Evolutionary conservation across 2,888 invertebrate species (phyloP).

Genomic region (Melanophora roralis): DNA sequence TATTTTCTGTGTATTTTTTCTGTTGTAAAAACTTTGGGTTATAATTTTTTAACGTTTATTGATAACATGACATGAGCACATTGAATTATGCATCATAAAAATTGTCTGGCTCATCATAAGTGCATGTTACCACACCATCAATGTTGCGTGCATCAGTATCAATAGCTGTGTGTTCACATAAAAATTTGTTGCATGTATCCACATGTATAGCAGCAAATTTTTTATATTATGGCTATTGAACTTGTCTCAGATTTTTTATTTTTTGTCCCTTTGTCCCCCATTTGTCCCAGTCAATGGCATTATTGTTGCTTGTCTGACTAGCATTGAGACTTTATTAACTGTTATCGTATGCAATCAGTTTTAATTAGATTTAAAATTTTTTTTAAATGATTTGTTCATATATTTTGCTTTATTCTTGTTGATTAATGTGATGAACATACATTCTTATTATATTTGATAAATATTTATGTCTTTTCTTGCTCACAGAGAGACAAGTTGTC

Average conservation of each 20-base stretch:
- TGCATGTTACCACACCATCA: conserved; percentile 55
- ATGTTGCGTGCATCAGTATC: conserved; percentile 41
- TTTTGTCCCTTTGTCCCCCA: not conserved
- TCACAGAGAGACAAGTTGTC: conserved; percentile 40
- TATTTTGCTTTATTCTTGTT: conserved; percentile 9
- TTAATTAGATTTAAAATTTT: conserved; percentile 58
- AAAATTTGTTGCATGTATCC: not conserved
- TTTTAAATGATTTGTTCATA: conserved; percentile 15
- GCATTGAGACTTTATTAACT: conserved; percentile 57
- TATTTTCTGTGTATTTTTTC: not conserved
- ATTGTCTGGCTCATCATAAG: conserved; percentile 58
- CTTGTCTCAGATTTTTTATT: conserved; percentile 14
- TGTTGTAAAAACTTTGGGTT: not conserved
- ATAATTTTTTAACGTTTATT: not conserved
- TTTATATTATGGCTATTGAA: conserved; percentile 37
- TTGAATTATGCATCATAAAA: conserved; percentile 60
- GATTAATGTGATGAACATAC: no score
- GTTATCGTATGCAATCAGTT: conserved; percentile 60
- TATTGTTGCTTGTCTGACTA: not conserved
- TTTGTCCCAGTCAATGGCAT: not conserved
- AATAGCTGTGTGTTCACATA: not conserved
- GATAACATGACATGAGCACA: conserved; percentile 45
- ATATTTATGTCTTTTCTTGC: conserved; percentile 23
- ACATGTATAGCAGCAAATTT: not conserved
- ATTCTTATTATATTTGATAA: conserved; percentile 21